Conservation (phyloP, 2,888 invertebrate species). For the Lasioglossum vierecki region DNA sequence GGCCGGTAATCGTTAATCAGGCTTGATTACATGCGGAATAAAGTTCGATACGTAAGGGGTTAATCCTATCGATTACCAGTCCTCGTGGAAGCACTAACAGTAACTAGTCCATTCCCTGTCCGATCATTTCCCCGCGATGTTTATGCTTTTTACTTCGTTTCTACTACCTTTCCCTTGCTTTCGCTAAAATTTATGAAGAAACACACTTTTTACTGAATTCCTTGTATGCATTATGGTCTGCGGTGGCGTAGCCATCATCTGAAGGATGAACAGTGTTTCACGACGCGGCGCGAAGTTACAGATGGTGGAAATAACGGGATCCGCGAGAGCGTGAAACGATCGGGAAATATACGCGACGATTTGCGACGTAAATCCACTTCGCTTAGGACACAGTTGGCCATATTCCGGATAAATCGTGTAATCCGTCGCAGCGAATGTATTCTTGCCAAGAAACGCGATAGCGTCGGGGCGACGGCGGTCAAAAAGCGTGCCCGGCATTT, state of each 20-base stretch:
- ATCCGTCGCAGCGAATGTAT: conserved; percentile 47
- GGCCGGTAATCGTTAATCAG: conserved; percentile 67
- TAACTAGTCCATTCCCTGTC: conserved; percentile 33
- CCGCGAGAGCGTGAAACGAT: background rate
- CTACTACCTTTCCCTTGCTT: background rate
- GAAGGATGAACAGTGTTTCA: background rate
- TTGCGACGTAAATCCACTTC: conserved; percentile 29
- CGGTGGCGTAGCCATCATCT: background rate
- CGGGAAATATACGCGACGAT: background rate
- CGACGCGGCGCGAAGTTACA: background rate
- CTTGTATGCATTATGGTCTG: background rate
- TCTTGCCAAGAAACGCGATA: conserved; percentile 54
- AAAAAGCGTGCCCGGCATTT: conserved; percentile 46
- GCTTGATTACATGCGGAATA: conserved; percentile 64
- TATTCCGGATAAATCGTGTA: conserved; percentile 53
- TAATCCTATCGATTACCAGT: conserved; percentile 58
- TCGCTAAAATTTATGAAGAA: background rate
- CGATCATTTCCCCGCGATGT: conserved; percentile 20
- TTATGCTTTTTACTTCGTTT: background rate
- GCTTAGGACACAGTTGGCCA: conserved; percentile 50
- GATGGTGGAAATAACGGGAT: background rate
- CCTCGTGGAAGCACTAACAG: conserved; percentile 41
- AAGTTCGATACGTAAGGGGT: conserved; percentile 61
- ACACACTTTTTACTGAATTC: background rate
- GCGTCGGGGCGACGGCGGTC: conserved; percentile 21